A percentile compares a stretch with the other conserved stretches of the same genome.
Conservation (phyloP, 2,113 vertebrate species). For the Oreochromis aureus region DNA sequence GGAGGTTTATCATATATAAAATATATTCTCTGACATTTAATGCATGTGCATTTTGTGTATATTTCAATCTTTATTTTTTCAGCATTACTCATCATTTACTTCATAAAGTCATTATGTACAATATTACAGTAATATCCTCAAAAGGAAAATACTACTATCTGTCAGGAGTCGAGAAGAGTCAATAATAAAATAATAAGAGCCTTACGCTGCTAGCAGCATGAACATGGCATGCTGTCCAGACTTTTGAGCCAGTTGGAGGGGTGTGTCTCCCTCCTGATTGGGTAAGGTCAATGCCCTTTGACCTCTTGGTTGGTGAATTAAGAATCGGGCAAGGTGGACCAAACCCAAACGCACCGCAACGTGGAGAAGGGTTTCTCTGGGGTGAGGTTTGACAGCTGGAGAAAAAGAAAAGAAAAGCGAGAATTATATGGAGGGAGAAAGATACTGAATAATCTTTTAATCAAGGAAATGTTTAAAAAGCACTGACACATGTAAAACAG, state of each 20-base stretch:
- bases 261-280: slow-evolving; percentile 76
- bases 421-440: neutral
- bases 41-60: neutral
- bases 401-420: neutral
- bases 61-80: neutral
- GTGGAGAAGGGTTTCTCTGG: slow-evolving; percentile 79
- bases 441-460: neutral
- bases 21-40: neutral
- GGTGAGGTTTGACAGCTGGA: slow-evolving; percentile 53
- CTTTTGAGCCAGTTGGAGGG: slow-evolving; percentile 70
- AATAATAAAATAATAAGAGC: no score
- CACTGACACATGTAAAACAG: neutral
- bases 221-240: slow-evolving; percentile 57
- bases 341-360: slow-evolving; percentile 77
- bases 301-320: slow-evolving; percentile 75
- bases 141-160: neutral
- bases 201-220: slow-evolving; percentile 74
- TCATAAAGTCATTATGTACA: neutral
- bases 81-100: neutral
- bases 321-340: slow-evolving; percentile 74
- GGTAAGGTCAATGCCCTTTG: slow-evolving; percentile 60
- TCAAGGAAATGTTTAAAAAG: neutral
- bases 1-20: neutral
- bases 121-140: neutral
- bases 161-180: no score